Conservation (phyloP, 2,113 vertebrate species). For the Nycticebus coucang region DNA sequence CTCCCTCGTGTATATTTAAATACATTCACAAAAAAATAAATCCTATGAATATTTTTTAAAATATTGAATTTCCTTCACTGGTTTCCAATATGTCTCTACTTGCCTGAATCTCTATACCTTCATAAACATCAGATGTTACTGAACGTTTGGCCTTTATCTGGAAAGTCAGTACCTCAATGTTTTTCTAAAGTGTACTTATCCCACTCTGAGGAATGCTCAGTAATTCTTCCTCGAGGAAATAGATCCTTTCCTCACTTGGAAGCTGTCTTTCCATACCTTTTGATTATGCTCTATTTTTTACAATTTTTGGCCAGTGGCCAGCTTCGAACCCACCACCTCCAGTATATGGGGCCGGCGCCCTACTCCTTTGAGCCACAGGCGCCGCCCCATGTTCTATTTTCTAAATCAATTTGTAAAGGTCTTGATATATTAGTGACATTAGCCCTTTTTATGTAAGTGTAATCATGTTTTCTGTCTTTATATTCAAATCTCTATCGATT, state of each 20-base stretch:
- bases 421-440: neutral
- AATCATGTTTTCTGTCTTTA: neutral
- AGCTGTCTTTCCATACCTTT: neutral
- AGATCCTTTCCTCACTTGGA: neutral
- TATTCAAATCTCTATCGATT: neutral
- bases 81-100: neutral
- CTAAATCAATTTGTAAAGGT: neutral
- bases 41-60: neutral
- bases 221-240: neutral
- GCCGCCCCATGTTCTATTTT: too few relatives aligned
- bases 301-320: too few relatives aligned
- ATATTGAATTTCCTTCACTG: neutral
- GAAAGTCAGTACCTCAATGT: neutral
- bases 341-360: too few relatives aligned
- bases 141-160: neutral
- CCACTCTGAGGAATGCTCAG: neutral
- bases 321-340: too few relatives aligned
- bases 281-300: neutral
- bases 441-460: neutral
- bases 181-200: neutral
- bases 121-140: neutral
- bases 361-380: too few relatives aligned
- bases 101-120: neutral
- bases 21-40: too few relatives aligned
- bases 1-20: too few relatives aligned